These are phyloP conservation scores for Leptothorax acervorum DNA, from an alignment of 2,888 invertebrate genomes.

Conservation along the genomic window DNA sequence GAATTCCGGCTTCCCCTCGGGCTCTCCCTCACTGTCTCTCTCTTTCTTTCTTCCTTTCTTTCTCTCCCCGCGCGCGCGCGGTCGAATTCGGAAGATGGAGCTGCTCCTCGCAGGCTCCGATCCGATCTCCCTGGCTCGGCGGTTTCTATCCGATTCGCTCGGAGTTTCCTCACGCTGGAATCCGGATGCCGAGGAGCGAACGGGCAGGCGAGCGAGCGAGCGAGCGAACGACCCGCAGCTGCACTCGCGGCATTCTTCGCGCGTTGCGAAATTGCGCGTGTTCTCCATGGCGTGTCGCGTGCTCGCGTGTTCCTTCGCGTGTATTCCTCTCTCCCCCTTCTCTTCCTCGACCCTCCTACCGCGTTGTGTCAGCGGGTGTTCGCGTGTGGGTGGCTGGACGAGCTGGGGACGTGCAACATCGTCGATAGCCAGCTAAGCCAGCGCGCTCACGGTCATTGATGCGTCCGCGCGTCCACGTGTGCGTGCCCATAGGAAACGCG, in stretches of 20 bases:
- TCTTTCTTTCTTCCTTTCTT: background rate
- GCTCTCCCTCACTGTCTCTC: no score
- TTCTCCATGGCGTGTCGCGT: conserved; percentile 52
- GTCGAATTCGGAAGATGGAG: conserved; percentile 1
- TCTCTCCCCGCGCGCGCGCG: background rate
- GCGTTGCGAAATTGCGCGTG: conserved; percentile 70
- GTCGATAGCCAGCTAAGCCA: conserved; percentile 12
- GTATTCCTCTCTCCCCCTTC: background rate
- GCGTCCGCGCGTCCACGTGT: conserved; percentile 1
- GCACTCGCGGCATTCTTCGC: conserved; percentile 73
- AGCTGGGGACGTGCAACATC: background rate
- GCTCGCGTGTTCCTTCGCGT: conserved; percentile 59
- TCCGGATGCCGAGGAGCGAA: conserved; percentile 66
- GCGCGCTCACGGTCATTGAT: conserved; percentile 23
- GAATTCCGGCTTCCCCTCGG: conserved; percentile 61
- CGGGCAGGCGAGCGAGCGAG: background rate
- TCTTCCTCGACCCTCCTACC: background rate
- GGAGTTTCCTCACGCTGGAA: conserved; percentile 70
- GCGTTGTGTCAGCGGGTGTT: conserved; percentile 24
- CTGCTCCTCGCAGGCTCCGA: background rate
- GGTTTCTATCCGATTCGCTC: conserved; percentile 37
- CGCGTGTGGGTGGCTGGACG: conserved; percentile 30
- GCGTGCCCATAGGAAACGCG: background rate
- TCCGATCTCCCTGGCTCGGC: conserved; percentile 15
- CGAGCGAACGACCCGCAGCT: conserved; percentile 69